Percentiles rank a stretch among this genome's conserved stretches.
These are phyloP conservation scores for Myathropa florea DNA, from an alignment of 2,888 invertebrate species.

Conservation along the genomic window DNA sequence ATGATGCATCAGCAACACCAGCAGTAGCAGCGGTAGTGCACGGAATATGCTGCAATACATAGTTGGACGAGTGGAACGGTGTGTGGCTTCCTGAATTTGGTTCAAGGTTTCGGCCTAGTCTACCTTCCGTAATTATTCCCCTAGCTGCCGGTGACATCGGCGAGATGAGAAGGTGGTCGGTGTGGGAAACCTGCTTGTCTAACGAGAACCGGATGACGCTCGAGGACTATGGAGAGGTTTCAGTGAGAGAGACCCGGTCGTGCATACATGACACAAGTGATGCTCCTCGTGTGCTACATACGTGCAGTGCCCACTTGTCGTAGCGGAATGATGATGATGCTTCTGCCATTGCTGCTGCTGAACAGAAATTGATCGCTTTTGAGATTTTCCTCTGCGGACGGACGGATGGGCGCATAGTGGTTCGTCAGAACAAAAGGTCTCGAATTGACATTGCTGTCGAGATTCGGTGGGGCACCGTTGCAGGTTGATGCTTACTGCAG, in stretches of 20 bases:
- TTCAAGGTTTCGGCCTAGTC: conserved; percentile 67
- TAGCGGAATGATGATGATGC: conserved; percentile 31
- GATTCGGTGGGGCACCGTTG: background rate
- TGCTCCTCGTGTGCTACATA: conserved; percentile 8
- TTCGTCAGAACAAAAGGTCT: conserved; percentile 5
- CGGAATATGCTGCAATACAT: conserved; percentile 6
- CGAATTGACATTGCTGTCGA: conserved; percentile 27
- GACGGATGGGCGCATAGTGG: background rate
- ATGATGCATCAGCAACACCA: conserved; percentile 23
- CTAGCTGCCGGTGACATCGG: conserved; percentile 10
- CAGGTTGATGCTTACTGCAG: background rate
- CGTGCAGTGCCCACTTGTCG: conserved; percentile 44
- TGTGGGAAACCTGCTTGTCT: conserved; percentile 8
- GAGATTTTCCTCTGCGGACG: conserved; percentile 22
- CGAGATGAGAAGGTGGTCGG: background rate
- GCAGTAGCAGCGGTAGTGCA: no score
- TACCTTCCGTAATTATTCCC: conserved; percentile 56
- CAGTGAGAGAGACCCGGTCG: background rate
- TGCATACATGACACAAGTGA: conserved; percentile 41
- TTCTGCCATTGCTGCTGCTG: conserved; percentile 40
- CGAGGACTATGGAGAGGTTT: background rate
- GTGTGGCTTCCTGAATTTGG: conserved; percentile 53
- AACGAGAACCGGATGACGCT: conserved; percentile 25
- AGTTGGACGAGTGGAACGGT: background rate
- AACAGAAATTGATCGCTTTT: conserved; percentile 51